A percentile compares a stretch with the other conserved stretches of the same genome.
Conservation (phyloP, 2,888 invertebrate species). For the Adelognathus sp. region DNA sequence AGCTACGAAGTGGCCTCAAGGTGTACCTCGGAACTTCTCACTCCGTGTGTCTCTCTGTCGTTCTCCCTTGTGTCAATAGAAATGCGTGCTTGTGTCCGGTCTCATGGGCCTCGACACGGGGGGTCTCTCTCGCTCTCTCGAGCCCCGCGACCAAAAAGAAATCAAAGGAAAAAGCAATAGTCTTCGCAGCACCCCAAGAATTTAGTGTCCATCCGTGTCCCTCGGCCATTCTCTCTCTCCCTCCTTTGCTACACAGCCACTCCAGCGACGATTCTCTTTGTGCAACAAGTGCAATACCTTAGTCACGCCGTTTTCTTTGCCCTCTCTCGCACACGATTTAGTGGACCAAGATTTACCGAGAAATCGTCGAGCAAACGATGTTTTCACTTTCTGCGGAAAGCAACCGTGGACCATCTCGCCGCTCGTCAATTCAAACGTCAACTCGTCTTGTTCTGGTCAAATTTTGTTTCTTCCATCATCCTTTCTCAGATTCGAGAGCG, state of each 20-base stretch:
- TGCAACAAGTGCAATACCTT: slow-evolving; percentile 68
- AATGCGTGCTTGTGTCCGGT: slow-evolving; percentile 67
- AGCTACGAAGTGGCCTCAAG: slow-evolving; percentile 41
- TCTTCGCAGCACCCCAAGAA: slow-evolving; percentile 57
- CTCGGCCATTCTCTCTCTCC: slow-evolving; percentile 24
- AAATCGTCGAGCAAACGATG: slow-evolving; percentile 56
- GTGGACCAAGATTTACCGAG: slow-evolving; percentile 56
- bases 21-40: background rate
- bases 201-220: slow-evolving; percentile 55
- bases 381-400: slow-evolving; percentile 17
- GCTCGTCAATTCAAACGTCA: slow-evolving; percentile 24
- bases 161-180: slow-evolving; percentile 63
- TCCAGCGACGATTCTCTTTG: slow-evolving; percentile 57
- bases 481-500: background rate
- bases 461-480: background rate
- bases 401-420: background rate
- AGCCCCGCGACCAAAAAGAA: slow-evolving; percentile 64
- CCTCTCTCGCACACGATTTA: no score
- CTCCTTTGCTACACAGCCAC: background rate
- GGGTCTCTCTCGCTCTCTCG: no score
- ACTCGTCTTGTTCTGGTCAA: background rate
- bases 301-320: slow-evolving; percentile 57
- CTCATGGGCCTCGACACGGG: slow-evolving; percentile 65
- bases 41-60: slow-evolving; percentile 15
- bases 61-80: slow-evolving; percentile 68